Base-by-base conservation (phyloP, 2,888 invertebrate species). In the Brenthis hecate region DNA sequence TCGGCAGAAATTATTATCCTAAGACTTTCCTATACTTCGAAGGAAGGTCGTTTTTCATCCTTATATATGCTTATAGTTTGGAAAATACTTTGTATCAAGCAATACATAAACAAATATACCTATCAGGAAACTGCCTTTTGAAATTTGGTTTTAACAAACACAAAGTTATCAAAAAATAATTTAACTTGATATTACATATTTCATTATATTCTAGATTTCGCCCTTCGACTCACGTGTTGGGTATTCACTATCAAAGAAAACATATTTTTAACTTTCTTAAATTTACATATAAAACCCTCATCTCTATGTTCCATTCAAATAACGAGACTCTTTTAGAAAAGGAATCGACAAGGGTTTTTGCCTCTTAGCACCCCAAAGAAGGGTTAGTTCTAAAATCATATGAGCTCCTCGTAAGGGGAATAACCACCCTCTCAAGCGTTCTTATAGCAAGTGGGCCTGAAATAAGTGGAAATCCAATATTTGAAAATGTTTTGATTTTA, bases 321-420 rank as follows among this genome's bases (percentile, higher is more conserved):
- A 61, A 66, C 61, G 60, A 60, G 61, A 48, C 56, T 50, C 50
- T 28, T 36, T 61, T 28, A 63, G 48, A 61, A 51, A 67, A 67
- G 66, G 62, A 62, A 61, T 67, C 56, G 66, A 66, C 51, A 67
- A 62, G 66, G 36, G 23, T 47, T 66, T 28, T 54, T 19, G 32
- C 55, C 71, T 64, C 69, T 64, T 67, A 70, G 66, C 67, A 19
- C 70, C 72, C 70, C 58, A 72, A 71, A 68, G 62, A 70, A 68
- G 72, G 70, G 72, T 68, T 70, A 57, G 68, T 62, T 62, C 62
- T 62, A 67, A 61, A 67, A 60, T 66, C 66, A 60, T 66, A 66
- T 48, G 54, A 60, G 58, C 53, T 66, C 54, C 50, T 67, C 36
- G 61, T n/a, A 50, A 66, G 54, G 62, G 56, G 63, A 51, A 65